phyloP scores from a whole-genome alignment of 2,888 invertebrate genomes.

The Bellardia bayeri region DNA sequence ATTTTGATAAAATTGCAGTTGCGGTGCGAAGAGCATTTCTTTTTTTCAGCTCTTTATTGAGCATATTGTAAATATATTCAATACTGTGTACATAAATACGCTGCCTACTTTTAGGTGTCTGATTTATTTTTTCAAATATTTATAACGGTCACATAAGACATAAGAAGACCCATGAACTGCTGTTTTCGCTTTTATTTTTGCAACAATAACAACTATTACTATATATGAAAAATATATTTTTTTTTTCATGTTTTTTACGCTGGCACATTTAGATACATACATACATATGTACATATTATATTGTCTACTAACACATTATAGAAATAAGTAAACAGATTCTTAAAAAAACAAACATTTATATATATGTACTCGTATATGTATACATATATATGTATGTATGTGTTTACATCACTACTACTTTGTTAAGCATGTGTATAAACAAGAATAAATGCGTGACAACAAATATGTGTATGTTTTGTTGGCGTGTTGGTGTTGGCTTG shows the following conservation, averaged over 20 bases:
- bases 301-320: constrained; percentile 32
- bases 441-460: neutral
- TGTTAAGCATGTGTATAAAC: neutral
- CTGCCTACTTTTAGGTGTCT: neutral
- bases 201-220: neutral
- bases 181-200: neutral
- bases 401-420: neutral
- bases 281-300: neutral
- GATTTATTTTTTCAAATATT: neutral
- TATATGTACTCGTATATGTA: too few species aligned
- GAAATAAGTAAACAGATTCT: neutral
- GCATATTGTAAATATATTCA: too few species aligned
- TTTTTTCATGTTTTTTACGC: neutral
- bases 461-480: neutral
- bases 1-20: too few species aligned
- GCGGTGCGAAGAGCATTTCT: too few species aligned
- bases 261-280: neutral
- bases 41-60: too few species aligned
- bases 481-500: constrained; percentile 6
- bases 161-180: neutral
- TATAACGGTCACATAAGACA: neutral
- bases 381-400: neutral
- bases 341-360: too few species aligned
- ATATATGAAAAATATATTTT: too few species aligned
- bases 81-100: too few species aligned